phyloP scores from a whole-genome alignment of 2,888 invertebrate genomes.

The Pyrgus malvae region DNA sequence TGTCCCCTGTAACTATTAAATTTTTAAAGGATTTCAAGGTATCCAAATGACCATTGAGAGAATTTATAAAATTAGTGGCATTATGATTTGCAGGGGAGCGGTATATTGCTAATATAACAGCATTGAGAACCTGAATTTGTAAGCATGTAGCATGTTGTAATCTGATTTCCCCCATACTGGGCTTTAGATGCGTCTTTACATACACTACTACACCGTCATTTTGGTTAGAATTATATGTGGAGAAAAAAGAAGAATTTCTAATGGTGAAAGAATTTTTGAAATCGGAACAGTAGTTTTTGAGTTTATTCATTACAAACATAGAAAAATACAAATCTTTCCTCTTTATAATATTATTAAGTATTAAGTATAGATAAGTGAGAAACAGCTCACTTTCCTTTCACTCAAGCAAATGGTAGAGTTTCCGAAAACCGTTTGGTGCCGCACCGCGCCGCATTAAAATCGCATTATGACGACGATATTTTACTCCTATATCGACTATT shows the following conservation, averaged over 20 bases:
- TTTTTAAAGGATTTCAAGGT: background rate
- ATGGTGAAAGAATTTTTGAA: too few relatives aligned
- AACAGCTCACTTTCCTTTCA: background rate
- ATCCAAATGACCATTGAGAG: background rate
- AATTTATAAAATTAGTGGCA: background rate
- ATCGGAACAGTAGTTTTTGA: too few relatives aligned
- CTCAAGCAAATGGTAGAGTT: slow-evolving; percentile 11
- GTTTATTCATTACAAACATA: too few relatives aligned
- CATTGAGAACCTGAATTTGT: background rate
- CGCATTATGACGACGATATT: slow-evolving; percentile 21
- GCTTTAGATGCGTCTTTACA: background rate
- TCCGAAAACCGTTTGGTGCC: slow-evolving; percentile 11
- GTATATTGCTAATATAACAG: background rate
- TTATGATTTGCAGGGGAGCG: background rate
- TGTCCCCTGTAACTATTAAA: background rate
- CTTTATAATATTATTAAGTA: too few relatives aligned
- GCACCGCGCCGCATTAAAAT: slow-evolving; percentile 19
- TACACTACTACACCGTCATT: background rate
- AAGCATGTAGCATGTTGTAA: background rate
- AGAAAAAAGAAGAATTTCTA: background rate
- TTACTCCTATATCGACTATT: slow-evolving; percentile 10
- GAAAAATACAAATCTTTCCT: too few relatives aligned
- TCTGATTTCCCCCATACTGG: background rate
- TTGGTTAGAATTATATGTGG: background rate
- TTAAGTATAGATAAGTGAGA: too few relatives aligned